phyloP scores from a whole-genome alignment of 2,888 invertebrate species.

The Biston stratarius region DNA sequence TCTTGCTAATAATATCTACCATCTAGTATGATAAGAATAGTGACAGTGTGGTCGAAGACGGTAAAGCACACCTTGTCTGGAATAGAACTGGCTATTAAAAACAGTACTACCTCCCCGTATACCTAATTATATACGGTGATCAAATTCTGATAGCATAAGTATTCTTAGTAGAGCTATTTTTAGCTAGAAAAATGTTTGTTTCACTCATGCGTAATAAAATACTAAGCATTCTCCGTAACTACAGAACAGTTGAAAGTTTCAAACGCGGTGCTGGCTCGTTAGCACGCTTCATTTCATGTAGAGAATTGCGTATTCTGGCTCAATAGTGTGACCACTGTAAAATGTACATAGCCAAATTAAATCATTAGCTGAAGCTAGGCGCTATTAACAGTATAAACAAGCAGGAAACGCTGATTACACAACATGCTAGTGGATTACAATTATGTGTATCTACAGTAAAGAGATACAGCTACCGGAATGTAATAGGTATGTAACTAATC shows the following conservation, averaged over 20 bases:
- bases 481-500: too few species aligned
- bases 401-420: conserved; percentile 1
- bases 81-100: too few species aligned
- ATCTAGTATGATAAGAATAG: too few species aligned
- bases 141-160: too few species aligned
- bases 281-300: conserved; percentile 21
- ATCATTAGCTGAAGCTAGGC: conserved; percentile 24
- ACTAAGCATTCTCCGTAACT: not conserved
- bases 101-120: too few species aligned
- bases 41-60: too few species aligned
- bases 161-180: too few species aligned
- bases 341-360: conserved; percentile 29
- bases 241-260: conserved; percentile 6
- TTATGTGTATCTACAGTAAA: not conserved
- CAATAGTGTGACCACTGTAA: conserved; percentile 28
- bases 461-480: too few species aligned
- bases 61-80: too few species aligned
- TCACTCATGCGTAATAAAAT: not conserved
- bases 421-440: conserved; percentile 3
- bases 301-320: conserved; percentile 21
- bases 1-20: too few species aligned
- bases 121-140: too few species aligned
- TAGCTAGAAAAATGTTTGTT: too few species aligned
- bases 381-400: conserved; percentile 20
- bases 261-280: conserved; percentile 22